Conservation (phyloP, 2,113 vertebrate genomes). For the Montifringilla adamsi region DNA sequence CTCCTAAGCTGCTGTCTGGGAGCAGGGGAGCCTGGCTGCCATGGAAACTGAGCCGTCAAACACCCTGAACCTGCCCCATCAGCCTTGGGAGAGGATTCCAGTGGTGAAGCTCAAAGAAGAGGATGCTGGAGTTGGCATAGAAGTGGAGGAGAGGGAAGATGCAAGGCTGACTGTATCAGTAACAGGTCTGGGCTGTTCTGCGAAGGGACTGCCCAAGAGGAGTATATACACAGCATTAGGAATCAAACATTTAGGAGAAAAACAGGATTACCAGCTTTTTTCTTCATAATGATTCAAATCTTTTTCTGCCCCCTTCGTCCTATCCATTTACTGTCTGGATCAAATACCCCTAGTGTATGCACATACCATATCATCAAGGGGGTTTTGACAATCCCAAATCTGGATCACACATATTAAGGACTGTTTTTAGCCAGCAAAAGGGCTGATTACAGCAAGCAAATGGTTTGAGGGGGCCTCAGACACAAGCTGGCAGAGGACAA, state of each 20-base stretch:
- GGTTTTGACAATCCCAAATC: neutral
- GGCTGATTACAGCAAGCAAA: neutral
- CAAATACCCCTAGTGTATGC: neutral
- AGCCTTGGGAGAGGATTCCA: conserved; percentile 61
- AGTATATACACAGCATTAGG: neutral
- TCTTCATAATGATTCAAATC: neutral
- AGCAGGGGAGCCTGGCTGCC: conserved; percentile 78
- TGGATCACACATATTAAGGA: neutral
- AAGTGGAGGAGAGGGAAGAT: neutral
- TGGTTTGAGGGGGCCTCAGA: neutral
- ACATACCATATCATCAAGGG: neutral
- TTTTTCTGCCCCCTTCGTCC: neutral
- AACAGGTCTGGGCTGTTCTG: neutral
- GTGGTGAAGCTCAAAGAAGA: conserved; percentile 62
- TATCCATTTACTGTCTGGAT: neutral
- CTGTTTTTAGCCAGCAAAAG: neutral
- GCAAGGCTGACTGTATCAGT: neutral
- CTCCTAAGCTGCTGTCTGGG: conserved; percentile 69
- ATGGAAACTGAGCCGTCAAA: conserved; percentile 82
- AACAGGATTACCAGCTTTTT: neutral
- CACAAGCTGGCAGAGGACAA: neutral
- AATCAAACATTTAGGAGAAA: neutral
- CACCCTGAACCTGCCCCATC: conserved; percentile 59
- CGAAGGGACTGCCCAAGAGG: neutral
- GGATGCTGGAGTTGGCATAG: neutral